Evolutionary conservation across 2,797 vertebrate genomes (phyloP), one percentile per base, ranked within the genome.

Genomic region (Myotis findleyi): DNA sequence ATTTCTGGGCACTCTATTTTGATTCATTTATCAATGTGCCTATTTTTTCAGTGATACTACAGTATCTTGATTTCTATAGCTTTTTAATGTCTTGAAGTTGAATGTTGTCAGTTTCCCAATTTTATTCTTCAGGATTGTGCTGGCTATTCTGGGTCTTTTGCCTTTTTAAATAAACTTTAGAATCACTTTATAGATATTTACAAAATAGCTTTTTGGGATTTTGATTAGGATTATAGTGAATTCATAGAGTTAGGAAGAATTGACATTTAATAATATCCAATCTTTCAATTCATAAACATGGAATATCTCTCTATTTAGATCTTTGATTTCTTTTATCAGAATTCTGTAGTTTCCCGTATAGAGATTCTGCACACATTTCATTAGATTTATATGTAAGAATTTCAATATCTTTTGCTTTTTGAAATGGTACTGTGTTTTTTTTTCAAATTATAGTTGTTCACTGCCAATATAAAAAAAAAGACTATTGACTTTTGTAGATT

Each of bases 391-490:
- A 75, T 10, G 6, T 73, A 33, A 75, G 27, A 59, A 80, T 75
- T 95, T 59, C 33, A 68, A 1, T 62, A 33, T 79, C 33, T 55
- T 3, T 85, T 64, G 41, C 21, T 72, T 51, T 77, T 92, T 64
- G 82, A 94, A 75, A n/a, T 72, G 17, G 3, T 66, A 71, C 41
- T 47, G 14, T 86, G 1, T 82, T 10, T 44, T 89, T 18, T 81
- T 92, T 95, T 81, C 62, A 95, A 72, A 81, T 72, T 82, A 64
- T 13, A 77, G 71, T 33, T 89, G 36, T 64, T 27, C 14, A 64
- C 57, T 85, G 8, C 8, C 13, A 0, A 9, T 77, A 88, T 41
- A 53, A 4, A 47, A 4, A 12, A 13, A 47, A 11, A 1, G 3
- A 47, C 47, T 47, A 72, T 49, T n/a, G 7, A 59, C 33, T 49